Percentiles rank a stretch among this genome's conserved stretches.
Evolutionary conservation across 2,113 vertebrate species (phyloP).

Genomic region (Nibea albiflora): DNA sequence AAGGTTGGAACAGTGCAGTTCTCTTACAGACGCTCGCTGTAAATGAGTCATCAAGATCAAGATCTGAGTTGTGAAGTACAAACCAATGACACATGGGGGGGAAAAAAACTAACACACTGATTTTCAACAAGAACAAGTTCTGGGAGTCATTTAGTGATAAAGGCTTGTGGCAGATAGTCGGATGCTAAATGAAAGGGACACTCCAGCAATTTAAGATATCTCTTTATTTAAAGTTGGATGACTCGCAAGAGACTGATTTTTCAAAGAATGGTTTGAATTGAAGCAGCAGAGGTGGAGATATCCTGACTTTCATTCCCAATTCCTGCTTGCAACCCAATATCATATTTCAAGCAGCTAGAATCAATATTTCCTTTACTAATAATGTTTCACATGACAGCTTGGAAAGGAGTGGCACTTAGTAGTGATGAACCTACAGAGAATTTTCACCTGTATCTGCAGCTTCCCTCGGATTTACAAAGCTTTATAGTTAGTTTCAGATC

Average conservation of each 20-base stretch:
- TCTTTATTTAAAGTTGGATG: neutral
- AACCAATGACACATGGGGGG: neutral
- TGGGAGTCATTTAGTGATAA: neutral
- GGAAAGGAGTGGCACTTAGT: no score
- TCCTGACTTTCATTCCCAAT: no score
- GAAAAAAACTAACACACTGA: neutral
- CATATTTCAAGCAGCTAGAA: neutral
- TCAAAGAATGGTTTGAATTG: neutral
- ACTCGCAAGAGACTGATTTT: neutral
- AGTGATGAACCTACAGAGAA: neutral
- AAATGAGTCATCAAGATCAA: neutral
- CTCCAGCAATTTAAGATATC: neutral
- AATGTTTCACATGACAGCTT: neutral
- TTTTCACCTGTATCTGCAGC: neutral
- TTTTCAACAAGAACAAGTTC: neutral
- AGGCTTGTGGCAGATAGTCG: neutral
- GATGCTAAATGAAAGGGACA: neutral
- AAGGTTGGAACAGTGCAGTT: neutral
- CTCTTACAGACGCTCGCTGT: neutral
- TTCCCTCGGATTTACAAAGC: no score
- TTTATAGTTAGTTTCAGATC: neutral
- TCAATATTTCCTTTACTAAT: neutral
- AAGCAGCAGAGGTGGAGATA: no score
- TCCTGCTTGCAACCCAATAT: conserved; percentile 18
- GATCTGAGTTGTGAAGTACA: neutral